phyloP scores from a whole-genome alignment of 2,113 vertebrate genomes.

The Epinephelus lanceolatus region DNA sequence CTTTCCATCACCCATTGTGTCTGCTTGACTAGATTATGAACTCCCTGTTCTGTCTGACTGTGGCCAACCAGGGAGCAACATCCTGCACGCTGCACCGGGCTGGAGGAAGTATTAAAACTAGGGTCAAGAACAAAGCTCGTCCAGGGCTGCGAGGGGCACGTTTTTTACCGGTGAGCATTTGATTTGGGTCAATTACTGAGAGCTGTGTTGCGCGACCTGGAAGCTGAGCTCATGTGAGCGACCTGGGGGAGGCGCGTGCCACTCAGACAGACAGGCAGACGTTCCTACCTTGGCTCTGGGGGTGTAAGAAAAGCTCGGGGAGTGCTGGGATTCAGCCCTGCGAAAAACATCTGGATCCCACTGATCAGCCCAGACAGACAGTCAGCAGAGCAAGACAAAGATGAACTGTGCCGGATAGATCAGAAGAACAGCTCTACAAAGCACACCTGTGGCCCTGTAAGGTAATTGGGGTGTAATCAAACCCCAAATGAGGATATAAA shows the following conservation, averaged over 20 bases:
- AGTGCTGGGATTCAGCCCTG: conserved; percentile 51
- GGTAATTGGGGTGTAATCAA: conserved; percentile 62
- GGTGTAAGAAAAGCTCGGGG: conserved; percentile 26
- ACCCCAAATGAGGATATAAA: conserved; percentile 56
- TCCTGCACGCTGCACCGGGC: conserved; percentile 50
- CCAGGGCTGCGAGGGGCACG: conserved; percentile 27
- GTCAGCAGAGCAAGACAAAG: conserved; percentile 66
- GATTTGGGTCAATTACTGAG: conserved; percentile 72
- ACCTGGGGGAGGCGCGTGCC: conserved; percentile 64
- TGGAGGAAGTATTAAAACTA: conserved; percentile 75
- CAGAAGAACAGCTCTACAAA: conserved; percentile 57
- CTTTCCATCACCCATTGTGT: conserved; percentile 62
- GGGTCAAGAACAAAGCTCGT: conserved; percentile 68
- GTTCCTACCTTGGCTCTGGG: conserved; percentile 46
- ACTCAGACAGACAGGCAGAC: conserved; percentile 57
- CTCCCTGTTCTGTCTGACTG: conserved; percentile 62
- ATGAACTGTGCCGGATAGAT: conserved; percentile 43
- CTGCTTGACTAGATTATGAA: conserved; percentile 72
- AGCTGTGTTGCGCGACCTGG: conserved; percentile 60
- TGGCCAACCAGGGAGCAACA: conserved; percentile 48
- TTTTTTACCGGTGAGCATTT: conserved; percentile 63
- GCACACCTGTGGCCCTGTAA: conserved; percentile 67
- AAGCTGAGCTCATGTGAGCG: conserved; percentile 75
- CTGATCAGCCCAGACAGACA: conserved; percentile 67
- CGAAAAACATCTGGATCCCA: conserved; percentile 72